Conservation (phyloP, 1,140 invertebrate species). For the Drosophila bifasciata region DNA sequence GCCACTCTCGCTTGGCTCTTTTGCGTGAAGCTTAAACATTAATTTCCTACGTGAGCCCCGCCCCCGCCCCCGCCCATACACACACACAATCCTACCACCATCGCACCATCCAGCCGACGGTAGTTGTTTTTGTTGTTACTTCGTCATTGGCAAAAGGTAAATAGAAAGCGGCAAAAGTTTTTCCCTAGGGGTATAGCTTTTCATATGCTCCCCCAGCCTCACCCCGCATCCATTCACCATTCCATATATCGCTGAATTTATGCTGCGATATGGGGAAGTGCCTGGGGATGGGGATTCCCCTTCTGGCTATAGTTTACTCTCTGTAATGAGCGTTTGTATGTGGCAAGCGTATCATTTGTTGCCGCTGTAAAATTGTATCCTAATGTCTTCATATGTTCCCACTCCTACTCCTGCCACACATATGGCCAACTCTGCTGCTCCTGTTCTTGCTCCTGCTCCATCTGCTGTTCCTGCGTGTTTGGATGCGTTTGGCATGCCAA, state of each 20-base stretch:
- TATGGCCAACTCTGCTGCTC: constrained; percentile 51
- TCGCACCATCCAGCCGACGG: neutral
- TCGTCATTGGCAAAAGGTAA: constrained; percentile 74
- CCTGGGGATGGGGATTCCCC: neutral
- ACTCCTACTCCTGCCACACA: constrained; percentile 3
- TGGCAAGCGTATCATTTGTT: constrained; percentile 65
- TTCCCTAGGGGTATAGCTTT: constrained; percentile 38
- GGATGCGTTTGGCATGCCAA: constrained; percentile 73
- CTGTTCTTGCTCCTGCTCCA: no score
- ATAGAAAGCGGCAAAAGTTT: constrained; percentile 62
- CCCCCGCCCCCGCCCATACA: neutral
- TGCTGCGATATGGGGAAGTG: no score
- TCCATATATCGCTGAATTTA: no score
- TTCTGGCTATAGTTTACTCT: constrained; percentile 44
- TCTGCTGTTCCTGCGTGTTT: no score
- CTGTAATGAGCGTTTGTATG: constrained; percentile 66
- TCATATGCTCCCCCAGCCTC: constrained; percentile 59
- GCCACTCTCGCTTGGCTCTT: constrained; percentile 43
- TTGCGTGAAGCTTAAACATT: constrained; percentile 78
- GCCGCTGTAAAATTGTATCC: constrained; percentile 47
- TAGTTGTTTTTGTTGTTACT: constrained; percentile 40
- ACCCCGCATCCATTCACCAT: neutral
- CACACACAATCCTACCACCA: neutral
- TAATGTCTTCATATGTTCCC: constrained; percentile 54
- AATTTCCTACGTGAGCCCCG: constrained; percentile 59